Conservation (phyloP, 1,140 invertebrate species). For the Belonocnema kinseyi region DNA sequence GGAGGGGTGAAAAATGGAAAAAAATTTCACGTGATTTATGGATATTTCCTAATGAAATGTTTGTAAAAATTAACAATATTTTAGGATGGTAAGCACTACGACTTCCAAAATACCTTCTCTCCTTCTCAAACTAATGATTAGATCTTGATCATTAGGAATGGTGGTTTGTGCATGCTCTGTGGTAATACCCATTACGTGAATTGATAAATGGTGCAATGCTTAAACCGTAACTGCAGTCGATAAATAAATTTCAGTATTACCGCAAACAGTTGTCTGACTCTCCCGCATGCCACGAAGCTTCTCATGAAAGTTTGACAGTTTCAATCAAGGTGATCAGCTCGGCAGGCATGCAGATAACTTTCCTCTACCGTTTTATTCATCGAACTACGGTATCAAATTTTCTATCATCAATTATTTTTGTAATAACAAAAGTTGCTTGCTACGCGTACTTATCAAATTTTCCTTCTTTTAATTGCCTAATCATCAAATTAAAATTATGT, state of each 20-base stretch:
- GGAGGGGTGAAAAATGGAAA: no score
- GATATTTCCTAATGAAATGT: no score
- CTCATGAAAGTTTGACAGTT: constrained; percentile 59
- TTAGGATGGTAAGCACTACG: neutral
- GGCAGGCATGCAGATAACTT: constrained; percentile 26
- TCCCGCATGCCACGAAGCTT: constrained; percentile 34
- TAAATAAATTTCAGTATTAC: constrained; percentile 28
- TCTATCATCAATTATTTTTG: neutral
- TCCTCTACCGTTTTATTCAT: constrained; percentile 24
- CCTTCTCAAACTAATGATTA: neutral
- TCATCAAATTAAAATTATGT: no score
- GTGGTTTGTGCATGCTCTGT: constrained; percentile 7
- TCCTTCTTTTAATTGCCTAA: no score
- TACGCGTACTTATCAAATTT: no score
- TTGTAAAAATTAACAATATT: no score
- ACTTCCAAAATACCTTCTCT: neutral
- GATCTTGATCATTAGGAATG: neutral
- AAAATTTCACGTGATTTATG: no score
- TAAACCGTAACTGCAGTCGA: constrained; percentile 1
- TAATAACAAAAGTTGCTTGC: no score
- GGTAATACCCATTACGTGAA: neutral
- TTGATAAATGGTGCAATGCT: neutral
- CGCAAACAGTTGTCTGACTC: constrained; percentile 38
- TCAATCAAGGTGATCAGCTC: constrained; percentile 52
- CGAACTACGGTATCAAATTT: neutral